Evolutionary conservation across 2,113 vertebrate genomes (phyloP), one percentile per base, ranked within the genome.

Genomic region (Syngnathus typhle): DNA sequence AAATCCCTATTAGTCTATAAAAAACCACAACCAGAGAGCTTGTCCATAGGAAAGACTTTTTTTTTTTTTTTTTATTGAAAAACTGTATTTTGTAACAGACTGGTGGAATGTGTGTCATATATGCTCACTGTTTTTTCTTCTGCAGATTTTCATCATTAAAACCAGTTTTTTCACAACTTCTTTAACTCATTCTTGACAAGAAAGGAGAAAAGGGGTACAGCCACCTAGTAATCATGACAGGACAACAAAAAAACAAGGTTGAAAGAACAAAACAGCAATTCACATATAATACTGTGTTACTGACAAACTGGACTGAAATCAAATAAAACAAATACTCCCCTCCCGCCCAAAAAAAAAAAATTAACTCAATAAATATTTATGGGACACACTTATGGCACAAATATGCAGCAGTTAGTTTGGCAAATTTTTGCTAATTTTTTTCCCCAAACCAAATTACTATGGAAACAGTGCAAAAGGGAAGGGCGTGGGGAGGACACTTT

Each of bases 31-130:
- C 44, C 67, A 83, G 81, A 86, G 85, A 55, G 67, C 68, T 52
- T 60, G 74, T 99, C 97, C 96, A 99, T 98, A 98, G 97, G 97
- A 99, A 99, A 99, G 96, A 93, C 94, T 94, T 95, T 99, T 99
- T 98, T 47, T 47, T 94, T 95, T 99, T 99, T 98, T 47, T 47
- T 96, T 98, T 99, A 93, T 94, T 96, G 95, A 98, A 96, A 98
- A 96, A 94, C 94, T 91, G 98, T 93, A 95, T 91, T 96, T 97
- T 92, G 93, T 96, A 98, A 98, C 94, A 98, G 94, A 96, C 49
- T 89, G 89, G 92, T 96, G 96, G 95, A 96, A 96, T 96, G 94
- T 95, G 94, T 94, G 91, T 89, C 80, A 81, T 85, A 89, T 83
- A 80, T 85, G 88, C 90, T 92, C 79, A 84, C 81, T 76, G 72